A percentile compares a stretch with the other conserved stretches of the same genome.
Conservation (phyloP, 1,140 invertebrate genomes). For the Anastrepha obliqua region DNA sequence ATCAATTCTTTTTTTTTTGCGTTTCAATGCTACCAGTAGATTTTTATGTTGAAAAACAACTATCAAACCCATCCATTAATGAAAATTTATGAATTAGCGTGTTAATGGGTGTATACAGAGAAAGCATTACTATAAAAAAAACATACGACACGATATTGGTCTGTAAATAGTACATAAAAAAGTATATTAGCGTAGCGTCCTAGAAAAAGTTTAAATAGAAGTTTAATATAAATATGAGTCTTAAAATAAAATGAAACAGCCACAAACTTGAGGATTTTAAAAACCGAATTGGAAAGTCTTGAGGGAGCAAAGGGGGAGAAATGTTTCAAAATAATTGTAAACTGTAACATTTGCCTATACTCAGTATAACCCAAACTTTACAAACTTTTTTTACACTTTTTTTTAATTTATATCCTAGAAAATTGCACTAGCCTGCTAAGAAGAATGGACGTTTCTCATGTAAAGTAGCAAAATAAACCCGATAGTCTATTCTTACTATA, state of each 20-base stretch:
- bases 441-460: no score
- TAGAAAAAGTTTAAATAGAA: conserved; percentile 2
- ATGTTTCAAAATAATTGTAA: no score
- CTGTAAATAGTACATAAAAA: conserved; percentile 18
- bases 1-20: no score
- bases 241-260: neutral
- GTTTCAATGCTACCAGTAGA: no score
- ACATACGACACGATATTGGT: neutral
- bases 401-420: no score
- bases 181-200: conserved; percentile 9
- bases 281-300: neutral
- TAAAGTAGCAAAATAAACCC: no score
- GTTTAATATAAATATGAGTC: neutral
- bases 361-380: no score
- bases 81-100: neutral
- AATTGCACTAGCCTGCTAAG: no score
- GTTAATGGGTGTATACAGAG: neutral
- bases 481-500: no score
- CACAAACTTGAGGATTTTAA: neutral
- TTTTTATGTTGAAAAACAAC: neutral
- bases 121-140: neutral
- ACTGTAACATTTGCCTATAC: no score
- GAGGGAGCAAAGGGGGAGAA: no score
- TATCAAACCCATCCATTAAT: neutral
- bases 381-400: no score